Evolutionary conservation across 2,113 vertebrate species (phyloP).

Genomic region (Albula goreensis): DNA sequence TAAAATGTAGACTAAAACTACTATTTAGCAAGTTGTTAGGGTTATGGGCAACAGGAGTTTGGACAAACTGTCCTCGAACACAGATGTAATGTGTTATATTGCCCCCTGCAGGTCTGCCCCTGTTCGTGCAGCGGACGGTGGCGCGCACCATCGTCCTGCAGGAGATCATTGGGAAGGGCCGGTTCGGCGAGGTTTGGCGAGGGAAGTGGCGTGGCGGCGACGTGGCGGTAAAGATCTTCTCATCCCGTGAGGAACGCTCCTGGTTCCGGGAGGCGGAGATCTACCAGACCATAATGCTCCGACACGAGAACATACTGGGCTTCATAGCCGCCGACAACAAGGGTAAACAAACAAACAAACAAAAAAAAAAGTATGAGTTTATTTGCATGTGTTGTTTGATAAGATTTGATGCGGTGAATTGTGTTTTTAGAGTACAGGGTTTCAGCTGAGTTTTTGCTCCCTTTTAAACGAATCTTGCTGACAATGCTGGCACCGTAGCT

Average conservation of each 20-base stretch:
- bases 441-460: too few species aligned
- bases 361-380: too few species aligned
- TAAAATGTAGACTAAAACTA: too few species aligned
- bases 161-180: slow-evolving; percentile 94
- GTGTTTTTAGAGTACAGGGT: too few species aligned
- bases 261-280: slow-evolving; percentile 97
- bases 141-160: slow-evolving; percentile 93
- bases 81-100: not conserved
- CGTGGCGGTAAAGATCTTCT: slow-evolving; percentile 97
- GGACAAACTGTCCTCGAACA: too few species aligned
- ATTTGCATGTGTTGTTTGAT: not conserved
- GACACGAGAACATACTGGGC: slow-evolving; percentile 93
- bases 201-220: slow-evolving; percentile 91
- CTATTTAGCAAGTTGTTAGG: too few species aligned
- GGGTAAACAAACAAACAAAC: slow-evolving; percentile 65
- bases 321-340: slow-evolving; percentile 96
- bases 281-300: slow-evolving; percentile 93
- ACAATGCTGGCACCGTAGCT: too few species aligned
- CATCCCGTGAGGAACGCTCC: slow-evolving; percentile 90
- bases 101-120: slow-evolving; percentile 76
- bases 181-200: slow-evolving; percentile 94
- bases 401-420: too few species aligned
- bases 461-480: too few species aligned
- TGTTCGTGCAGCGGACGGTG: slow-evolving; percentile 92
- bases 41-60: too few species aligned